These are phyloP conservation scores for Melanostoma scalare DNA, from an alignment of 2,888 invertebrate genomes.

Conservation along the genomic window DNA sequence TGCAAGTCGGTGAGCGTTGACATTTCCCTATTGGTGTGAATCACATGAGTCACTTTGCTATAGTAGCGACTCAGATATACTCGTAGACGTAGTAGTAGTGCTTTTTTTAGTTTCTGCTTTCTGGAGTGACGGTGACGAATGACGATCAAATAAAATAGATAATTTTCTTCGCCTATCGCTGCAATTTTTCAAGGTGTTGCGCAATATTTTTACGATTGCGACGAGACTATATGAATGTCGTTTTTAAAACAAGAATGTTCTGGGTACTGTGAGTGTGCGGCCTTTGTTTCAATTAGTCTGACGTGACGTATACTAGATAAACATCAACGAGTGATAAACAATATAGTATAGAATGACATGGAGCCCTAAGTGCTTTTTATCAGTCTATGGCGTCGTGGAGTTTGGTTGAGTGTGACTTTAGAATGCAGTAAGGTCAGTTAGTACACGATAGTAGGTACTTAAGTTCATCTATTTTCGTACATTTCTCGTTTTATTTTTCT, in stretches of 20 bases:
- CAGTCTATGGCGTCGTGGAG: background rate
- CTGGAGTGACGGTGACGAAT: slow-evolving; percentile 65
- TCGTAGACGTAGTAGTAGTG: background rate
- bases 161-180: slow-evolving; percentile 15
- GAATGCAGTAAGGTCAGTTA: slow-evolving; percentile 31
- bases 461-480: too few species aligned
- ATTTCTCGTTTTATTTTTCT: too few species aligned
- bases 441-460: too few species aligned
- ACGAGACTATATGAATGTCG: background rate
- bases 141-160: slow-evolving; percentile 47
- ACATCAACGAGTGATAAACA: too few species aligned
- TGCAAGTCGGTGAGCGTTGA: slow-evolving; percentile 23
- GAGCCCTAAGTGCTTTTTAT: too few species aligned
- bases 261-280: background rate
- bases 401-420: background rate
- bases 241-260: slow-evolving; percentile 25
- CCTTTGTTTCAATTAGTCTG: slow-evolving; percentile 31
- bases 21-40: slow-evolving; percentile 48
- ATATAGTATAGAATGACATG: too few species aligned
- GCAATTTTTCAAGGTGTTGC: slow-evolving; percentile 49
- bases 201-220: slow-evolving; percentile 28
- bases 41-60: slow-evolving; percentile 41
- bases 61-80: background rate
- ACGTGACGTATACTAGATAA: slow-evolving; percentile 21
- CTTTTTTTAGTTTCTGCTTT: slow-evolving; percentile 6